These are phyloP conservation scores for Theristicus caerulescens DNA, from an alignment of 2,113 vertebrate genomes.

Conservation along the genomic window DNA sequence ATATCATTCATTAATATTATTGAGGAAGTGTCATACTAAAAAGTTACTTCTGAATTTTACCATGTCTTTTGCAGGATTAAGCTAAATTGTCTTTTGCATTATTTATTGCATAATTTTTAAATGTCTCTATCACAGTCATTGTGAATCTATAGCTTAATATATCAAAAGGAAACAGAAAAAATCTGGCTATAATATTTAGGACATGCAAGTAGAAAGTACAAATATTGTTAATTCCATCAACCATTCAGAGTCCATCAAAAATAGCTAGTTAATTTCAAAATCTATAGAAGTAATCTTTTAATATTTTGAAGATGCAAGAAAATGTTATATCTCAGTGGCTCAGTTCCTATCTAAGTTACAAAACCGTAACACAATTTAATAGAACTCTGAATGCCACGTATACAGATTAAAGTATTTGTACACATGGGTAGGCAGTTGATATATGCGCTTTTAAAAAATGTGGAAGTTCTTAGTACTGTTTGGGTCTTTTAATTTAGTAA, in stretches of 20 bases:
- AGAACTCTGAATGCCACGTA: background rate
- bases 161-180: slow-evolving; percentile 29
- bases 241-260: background rate
- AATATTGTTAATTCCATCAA: background rate
- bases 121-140: background rate
- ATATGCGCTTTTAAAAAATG: background rate
- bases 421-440: background rate
- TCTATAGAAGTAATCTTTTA: background rate
- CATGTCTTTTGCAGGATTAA: slow-evolving; percentile 44
- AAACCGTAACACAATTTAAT: background rate
- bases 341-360: background rate
- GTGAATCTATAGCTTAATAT: slow-evolving; percentile 25
- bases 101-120: slow-evolving; percentile 68
- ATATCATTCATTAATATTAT: slow-evolving; percentile 61
- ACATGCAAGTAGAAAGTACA: background rate
- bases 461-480: background rate
- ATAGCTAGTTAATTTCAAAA: background rate
- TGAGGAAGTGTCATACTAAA: slow-evolving; percentile 62
- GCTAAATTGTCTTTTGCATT: slow-evolving; percentile 64
- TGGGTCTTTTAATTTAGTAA: background rate
- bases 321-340: background rate
- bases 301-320: background rate
- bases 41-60: slow-evolving; percentile 55
- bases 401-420: background rate
- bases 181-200: background rate